A percentile compares a stretch with the other conserved stretches of the same genome.
Evolutionary conservation across 2,888 invertebrate species (phyloP).

Genomic region (Calephelis perditalis): DNA sequence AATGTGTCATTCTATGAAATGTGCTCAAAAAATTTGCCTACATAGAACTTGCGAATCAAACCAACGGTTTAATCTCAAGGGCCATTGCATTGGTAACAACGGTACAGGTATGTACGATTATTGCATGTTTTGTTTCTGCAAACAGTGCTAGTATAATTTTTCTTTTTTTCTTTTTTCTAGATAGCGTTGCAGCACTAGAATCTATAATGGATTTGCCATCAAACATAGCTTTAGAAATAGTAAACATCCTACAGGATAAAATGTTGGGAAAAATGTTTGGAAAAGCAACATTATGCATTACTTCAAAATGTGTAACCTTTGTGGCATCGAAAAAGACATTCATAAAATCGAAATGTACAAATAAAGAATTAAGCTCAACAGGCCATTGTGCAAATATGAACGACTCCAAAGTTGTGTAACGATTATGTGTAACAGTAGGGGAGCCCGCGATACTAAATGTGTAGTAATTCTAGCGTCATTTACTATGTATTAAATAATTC

Average conservation of each 20-base stretch:
- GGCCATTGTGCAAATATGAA: conserved; percentile 58
- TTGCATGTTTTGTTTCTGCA: too few species aligned
- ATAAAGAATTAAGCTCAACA: conserved; percentile 46
- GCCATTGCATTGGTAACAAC: conserved; percentile 58
- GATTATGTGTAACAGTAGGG: conserved; percentile 20
- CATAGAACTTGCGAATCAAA: conserved; percentile 55
- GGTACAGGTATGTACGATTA: conserved; percentile 44
- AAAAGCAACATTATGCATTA: conserved; percentile 61
- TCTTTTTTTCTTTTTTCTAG: conserved; percentile 40
- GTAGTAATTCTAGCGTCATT: too few species aligned
- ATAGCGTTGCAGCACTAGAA: conserved; percentile 58
- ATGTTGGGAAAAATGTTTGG: conserved; percentile 62
- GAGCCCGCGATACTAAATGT: too few species aligned
- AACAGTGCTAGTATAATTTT: not conserved
- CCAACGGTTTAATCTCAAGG: conserved; percentile 54
- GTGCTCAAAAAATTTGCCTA: conserved; percentile 51
- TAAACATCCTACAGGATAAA: conserved; percentile 63
- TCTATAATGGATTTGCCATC: conserved; percentile 65
- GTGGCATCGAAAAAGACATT: conserved; percentile 54
- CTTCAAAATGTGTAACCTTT: conserved; percentile 57
- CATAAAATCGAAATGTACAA: conserved; percentile 51
- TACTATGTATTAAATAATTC: too few species aligned
- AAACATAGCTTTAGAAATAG: conserved; percentile 57
- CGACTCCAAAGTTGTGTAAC: conserved; percentile 46
- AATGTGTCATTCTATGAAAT: conserved; percentile 66